Evolutionary conservation across 2,113 vertebrate species (phyloP).

Genomic region (Pholis gunnellus): DNA sequence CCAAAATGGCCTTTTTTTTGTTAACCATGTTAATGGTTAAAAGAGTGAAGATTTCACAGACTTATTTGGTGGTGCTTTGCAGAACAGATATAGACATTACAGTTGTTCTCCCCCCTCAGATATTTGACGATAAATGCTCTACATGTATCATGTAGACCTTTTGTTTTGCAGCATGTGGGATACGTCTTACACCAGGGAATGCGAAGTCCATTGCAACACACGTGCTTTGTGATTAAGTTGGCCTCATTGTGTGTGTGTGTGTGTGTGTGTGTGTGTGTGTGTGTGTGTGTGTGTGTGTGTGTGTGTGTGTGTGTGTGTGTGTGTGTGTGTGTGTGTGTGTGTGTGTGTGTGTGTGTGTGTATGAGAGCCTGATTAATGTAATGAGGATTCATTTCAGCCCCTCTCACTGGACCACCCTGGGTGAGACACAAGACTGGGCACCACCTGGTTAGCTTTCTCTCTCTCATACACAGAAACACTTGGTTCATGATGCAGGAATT

Average conservation of each 20-base stretch:
- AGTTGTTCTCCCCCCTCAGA: background rate
- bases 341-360: constrained; percentile 42
- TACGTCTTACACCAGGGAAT: background rate
- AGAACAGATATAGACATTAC: background rate
- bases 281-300: constrained; percentile 31
- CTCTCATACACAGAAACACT: constrained; percentile 42
- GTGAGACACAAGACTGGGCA: constrained; percentile 60
- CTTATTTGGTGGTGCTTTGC: background rate
- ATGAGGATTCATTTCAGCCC: constrained; percentile 67
- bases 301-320: constrained; percentile 10
- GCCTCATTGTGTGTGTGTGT: constrained; percentile 26
- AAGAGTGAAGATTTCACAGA: background rate
- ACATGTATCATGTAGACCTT: background rate
- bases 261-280: constrained; percentile 10
- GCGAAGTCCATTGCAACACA: constrained; percentile 30
- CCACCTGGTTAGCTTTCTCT: constrained; percentile 60
- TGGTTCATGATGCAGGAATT: constrained; percentile 55
- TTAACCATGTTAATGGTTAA: background rate
- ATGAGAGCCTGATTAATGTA: constrained; percentile 64
- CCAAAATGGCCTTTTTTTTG: background rate
- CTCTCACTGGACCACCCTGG: constrained; percentile 66
- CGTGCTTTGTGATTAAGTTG: constrained; percentile 43
- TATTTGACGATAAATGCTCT: background rate
- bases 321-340: constrained; percentile 51
- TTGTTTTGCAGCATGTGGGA: background rate